Base-by-base conservation (phyloP, 2,888 invertebrate species). In the Dascillus cervinus region DNA sequence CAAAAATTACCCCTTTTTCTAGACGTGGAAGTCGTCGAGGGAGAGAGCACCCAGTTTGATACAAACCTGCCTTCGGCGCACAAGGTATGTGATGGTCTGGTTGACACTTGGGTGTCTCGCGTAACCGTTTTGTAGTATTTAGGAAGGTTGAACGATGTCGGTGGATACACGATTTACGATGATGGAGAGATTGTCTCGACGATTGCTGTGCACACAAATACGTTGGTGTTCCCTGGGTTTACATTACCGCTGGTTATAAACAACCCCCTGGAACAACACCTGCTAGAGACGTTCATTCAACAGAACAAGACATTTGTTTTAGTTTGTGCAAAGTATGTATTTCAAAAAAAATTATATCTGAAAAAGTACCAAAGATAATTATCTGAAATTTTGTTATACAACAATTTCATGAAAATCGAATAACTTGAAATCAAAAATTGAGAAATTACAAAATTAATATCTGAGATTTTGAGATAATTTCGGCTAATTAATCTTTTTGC, bases 171-270 rank as follows among this genome's bases (percentile, higher is more conserved):
- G 1, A 37, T 64, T n/a, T 62, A 53, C 32, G 65, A 65, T 32
- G 59, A 62, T 34, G 60, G 60, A 1, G 58, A 62, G 33, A 44
- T 62, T 4, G 34, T 54, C 4, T 48, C 53, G 24, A 52, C 61
- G 37, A 37, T 60, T 11, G 62, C 60, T 2, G 53, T 64, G 21
- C 60, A 59, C 33, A 63, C 64, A 2, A 60, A 61, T 21, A 65
- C 75, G 25, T 65, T 85, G 27, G 72, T 86, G 9, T 79, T 86
- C 43, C 88, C 89, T 4, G 86, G 86, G 2, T 86, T 87, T 62
- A 83, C 79, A 1, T 61, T 89, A 12, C 88, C 88, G 0, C 69
- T 89, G 41, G 76, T 80, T 22, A 50, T 64, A 38, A 37, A 65
- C 32, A 55, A 73, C 34, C 62, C 69, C 15, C 58, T 66, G 13